phyloP scores from a whole-genome alignment of 2,888 invertebrate species.

The Tolmerus cingulatus region DNA sequence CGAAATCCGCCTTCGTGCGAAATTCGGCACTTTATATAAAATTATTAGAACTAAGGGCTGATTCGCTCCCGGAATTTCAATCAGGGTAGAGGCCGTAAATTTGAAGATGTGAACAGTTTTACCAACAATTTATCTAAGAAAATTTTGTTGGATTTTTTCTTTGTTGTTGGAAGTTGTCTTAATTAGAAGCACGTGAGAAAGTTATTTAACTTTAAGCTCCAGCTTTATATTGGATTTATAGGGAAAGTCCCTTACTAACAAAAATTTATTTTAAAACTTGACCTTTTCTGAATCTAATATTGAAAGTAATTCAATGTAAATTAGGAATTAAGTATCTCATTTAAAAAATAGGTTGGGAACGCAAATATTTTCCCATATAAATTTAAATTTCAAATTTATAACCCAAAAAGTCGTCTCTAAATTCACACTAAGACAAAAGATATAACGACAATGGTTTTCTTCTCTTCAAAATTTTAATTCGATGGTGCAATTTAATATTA shows the following conservation, averaged over 20 bases:
- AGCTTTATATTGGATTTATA: background rate
- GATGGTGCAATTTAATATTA: too few relatives aligned
- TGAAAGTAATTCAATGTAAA: too few relatives aligned
- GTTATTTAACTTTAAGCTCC: background rate
- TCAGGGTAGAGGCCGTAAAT: background rate
- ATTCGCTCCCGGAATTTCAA: background rate
- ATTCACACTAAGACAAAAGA: too few relatives aligned
- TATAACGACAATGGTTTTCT: too few relatives aligned
- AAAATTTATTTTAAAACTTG: too few relatives aligned
- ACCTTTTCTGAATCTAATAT: too few relatives aligned
- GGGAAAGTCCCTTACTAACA: background rate
- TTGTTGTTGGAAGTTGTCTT: background rate
- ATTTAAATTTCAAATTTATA: too few relatives aligned
- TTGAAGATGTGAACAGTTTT: background rate
- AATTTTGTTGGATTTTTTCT: background rate
- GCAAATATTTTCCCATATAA: too few relatives aligned
- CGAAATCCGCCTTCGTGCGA: background rate
- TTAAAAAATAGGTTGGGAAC: too few relatives aligned
- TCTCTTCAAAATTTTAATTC: too few relatives aligned
- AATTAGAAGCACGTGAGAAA: background rate
- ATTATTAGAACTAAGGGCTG: constrained; percentile 21
- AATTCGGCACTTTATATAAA: constrained; percentile 25
- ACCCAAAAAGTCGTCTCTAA: too few relatives aligned
- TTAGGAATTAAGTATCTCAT: too few relatives aligned
- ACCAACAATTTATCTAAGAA: background rate